Conservation (phyloP, 2,113 vertebrate genomes). For the Prietella phreatophila region DNA sequence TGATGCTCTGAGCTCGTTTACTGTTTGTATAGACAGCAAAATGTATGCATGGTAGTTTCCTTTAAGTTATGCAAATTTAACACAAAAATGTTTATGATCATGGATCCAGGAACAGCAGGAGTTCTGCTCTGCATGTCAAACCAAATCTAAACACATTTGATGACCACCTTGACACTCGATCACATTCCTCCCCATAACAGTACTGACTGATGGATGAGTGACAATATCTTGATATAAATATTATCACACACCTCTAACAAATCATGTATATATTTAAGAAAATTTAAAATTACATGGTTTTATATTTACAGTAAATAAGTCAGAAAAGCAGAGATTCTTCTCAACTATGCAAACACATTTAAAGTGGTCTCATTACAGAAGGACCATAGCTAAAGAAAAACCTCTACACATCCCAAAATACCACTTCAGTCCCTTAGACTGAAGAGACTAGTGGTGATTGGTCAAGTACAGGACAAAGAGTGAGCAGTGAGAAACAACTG, state of each 20-base stretch:
- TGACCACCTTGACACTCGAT: not conserved
- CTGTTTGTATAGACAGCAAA: conserved; percentile 4
- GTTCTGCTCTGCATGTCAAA: not conserved
- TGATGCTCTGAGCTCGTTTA: conserved; percentile 7
- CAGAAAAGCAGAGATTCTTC: not conserved
- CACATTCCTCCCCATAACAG: not conserved
- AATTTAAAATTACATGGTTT: not conserved
- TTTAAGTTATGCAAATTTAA: not conserved
- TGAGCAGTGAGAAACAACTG: not conserved
- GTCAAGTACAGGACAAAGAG: not conserved
- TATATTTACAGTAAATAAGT: not conserved
- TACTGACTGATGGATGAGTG: not conserved
- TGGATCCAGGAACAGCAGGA: not conserved
- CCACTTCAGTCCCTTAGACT: not conserved
- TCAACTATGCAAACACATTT: not conserved
- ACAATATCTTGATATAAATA: not conserved
- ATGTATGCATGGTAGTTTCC: not conserved
- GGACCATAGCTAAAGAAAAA: not conserved
- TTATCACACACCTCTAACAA: not conserved
- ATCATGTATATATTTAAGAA: not conserved
- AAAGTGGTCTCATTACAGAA: not conserved
- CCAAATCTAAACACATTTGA: not conserved
- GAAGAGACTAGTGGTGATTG: not conserved
- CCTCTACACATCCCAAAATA: not conserved
- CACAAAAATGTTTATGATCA: not conserved